Evolutionary conservation across 1,140 invertebrate species (phyloP), one percentile per base, ranked within the genome.

Genomic region (Drosophila tropicalis): DNA sequence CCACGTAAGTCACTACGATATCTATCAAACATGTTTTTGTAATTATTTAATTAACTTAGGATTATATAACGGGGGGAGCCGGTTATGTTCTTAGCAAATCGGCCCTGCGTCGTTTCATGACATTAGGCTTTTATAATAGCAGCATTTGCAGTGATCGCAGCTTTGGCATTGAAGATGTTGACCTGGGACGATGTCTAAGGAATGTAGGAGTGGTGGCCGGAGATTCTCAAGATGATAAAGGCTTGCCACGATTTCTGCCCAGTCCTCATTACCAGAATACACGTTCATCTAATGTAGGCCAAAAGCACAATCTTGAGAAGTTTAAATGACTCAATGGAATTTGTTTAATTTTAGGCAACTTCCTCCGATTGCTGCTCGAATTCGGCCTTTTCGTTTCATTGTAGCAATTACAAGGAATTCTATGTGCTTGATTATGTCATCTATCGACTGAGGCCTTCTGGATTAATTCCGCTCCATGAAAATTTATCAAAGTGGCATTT

Each of bases 351-450:
- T 94, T 51, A 98, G 72, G 41, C 15, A n/a, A 55, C 62, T 0
- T 29, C 2, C 12, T 25, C 39, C 0, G 95, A 97, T 70, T 99
- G 98, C 89, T 99, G 98, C 92, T 98, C 97, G 9, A 98, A 98
- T 89, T 96, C 96, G 81, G 97, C 98, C 0, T 95, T 99, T 17
- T 98, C 98, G 0, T 99, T 99, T 93, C 98, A 99, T 92, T 99
- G 99, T 84, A 96, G 98, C 5, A 94, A 94, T 17, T 96, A 97
- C 0, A 96, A 97, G 79, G 95, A 96, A 92, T 98, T 99, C 96
- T 99, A 99, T 91, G 96, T 98, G 3, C 91, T 99, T 19, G 98
- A 99, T 70, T 99, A 99, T 92, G 92, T 99, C 12, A 96, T 99
- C 72, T 99, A 99, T 92, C 98, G 98, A 91, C 92, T 99, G 36